These are phyloP conservation scores for Drosophila nigromelanica DNA, from an alignment of 1,140 invertebrate species.

Conservation along the genomic window DNA sequence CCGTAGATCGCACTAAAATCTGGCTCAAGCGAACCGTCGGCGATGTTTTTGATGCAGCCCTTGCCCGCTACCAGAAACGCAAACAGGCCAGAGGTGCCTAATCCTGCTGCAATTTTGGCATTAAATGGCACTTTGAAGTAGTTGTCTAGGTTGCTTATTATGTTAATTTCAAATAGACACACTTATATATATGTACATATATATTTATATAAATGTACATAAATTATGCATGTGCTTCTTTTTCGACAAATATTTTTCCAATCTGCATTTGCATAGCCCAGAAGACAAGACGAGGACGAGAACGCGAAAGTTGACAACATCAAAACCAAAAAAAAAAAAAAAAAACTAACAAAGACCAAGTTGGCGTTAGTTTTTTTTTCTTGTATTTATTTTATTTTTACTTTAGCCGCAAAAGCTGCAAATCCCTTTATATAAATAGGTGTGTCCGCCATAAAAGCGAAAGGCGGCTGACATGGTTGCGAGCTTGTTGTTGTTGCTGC, in stretches of 20 bases:
- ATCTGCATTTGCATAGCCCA: constrained; percentile 39
- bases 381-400: constrained; percentile 55
- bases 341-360: constrained; percentile 54
- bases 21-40: constrained; percentile 95
- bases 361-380: constrained; percentile 43
- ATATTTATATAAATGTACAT: constrained; percentile 29
- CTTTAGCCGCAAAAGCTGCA: constrained; percentile 66
- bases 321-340: constrained; percentile 63
- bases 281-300: constrained; percentile 25
- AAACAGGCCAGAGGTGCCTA: constrained; percentile 85
- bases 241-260: constrained; percentile 67
- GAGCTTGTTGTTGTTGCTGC: constrained; percentile 30
- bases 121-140: constrained; percentile 20
- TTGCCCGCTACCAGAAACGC: constrained; percentile 91
- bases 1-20: constrained; percentile 87
- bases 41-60: constrained; percentile 90
- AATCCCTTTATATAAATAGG: constrained; percentile 77
- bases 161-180: constrained; percentile 52
- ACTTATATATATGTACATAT: neutral
- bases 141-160: constrained; percentile 35
- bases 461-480: constrained; percentile 54
- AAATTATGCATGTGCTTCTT: constrained; percentile 34
- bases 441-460: constrained; percentile 73
- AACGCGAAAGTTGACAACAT: constrained; percentile 62
- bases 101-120: constrained; percentile 11